Evolutionary conservation across 2,113 vertebrate genomes (phyloP).

Genomic region (Perccottus glenii): DNA sequence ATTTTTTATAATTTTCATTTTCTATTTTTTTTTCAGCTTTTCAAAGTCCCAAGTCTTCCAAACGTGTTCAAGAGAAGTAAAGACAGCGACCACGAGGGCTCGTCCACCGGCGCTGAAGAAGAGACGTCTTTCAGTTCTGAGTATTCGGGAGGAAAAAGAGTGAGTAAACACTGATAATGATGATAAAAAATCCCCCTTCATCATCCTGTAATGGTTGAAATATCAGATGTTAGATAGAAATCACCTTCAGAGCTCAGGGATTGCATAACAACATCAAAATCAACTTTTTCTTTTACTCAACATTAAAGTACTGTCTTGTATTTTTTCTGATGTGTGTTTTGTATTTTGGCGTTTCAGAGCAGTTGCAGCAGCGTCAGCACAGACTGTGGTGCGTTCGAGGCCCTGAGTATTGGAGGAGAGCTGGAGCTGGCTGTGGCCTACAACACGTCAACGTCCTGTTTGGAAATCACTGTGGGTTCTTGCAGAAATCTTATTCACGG

Average conservation of each 20-base stretch:
- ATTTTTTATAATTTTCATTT: neutral
- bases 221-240: neutral
- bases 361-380: conserved; percentile 84
- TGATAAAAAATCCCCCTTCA: neutral
- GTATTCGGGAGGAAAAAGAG: conserved; percentile 55
- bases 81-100: conserved; percentile 66
- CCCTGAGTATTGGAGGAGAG: conserved; percentile 78
- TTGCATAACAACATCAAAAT: no score
- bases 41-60: conserved; percentile 78
- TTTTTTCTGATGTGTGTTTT: neutral
- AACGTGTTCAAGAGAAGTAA: conserved; percentile 70
- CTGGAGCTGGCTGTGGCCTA: conserved; percentile 87
- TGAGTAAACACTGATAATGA: conserved; percentile 42
- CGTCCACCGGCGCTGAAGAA: conserved; percentile 63
- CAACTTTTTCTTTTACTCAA: no score
- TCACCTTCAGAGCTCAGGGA: neutral
- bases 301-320: no score
- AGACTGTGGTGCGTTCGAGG: conserved; percentile 77
- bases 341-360: conserved; percentile 43
- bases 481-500: conserved; percentile 86
- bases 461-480: conserved; percentile 84
- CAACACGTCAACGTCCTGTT: conserved; percentile 68
- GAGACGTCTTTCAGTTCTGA: conserved; percentile 60
- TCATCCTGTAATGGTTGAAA: conserved; percentile 16
- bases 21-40: conserved; percentile 77